Conservation (phyloP, 1,140 invertebrate genomes). For the Chionoecetes opilio region DNA sequence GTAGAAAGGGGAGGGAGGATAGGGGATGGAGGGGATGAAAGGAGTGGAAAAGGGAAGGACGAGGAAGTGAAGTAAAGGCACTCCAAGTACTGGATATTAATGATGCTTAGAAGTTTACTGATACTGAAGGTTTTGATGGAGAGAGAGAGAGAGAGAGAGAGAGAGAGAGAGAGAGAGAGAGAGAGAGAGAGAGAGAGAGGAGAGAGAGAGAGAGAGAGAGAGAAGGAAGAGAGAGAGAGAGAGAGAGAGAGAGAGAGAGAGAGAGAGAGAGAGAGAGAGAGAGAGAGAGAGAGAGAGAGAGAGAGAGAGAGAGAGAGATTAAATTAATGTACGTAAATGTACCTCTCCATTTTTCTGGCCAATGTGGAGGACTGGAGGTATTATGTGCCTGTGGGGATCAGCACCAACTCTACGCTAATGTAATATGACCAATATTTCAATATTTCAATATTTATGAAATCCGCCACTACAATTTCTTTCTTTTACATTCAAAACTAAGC, state of each 20-base stretch:
- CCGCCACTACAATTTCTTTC: neutral
- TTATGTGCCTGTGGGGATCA: neutral
- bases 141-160: constrained; percentile 23
- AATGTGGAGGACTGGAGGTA: neutral
- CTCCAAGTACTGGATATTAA: neutral
- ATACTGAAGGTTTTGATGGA: neutral
- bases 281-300: neutral
- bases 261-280: neutral
- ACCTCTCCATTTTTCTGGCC: neutral
- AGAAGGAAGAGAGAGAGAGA: neutral
- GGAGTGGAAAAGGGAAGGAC: neutral
- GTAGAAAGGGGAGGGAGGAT: neutral
- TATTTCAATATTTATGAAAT: constrained; percentile 12
- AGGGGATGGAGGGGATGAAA: neutral
- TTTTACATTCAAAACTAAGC: neutral
- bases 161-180: constrained; percentile 8
- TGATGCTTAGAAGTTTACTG: neutral
- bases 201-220: neutral
- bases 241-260: neutral
- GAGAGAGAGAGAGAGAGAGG: constrained; percentile 7
- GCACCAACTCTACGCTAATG: neutral
- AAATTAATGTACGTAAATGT: neutral
- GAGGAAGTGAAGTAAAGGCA: no score
- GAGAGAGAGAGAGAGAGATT: neutral
- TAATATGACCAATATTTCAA: neutral